phyloP scores from a whole-genome alignment of 2,888 invertebrate genomes.

The Polia nebulosa region DNA sequence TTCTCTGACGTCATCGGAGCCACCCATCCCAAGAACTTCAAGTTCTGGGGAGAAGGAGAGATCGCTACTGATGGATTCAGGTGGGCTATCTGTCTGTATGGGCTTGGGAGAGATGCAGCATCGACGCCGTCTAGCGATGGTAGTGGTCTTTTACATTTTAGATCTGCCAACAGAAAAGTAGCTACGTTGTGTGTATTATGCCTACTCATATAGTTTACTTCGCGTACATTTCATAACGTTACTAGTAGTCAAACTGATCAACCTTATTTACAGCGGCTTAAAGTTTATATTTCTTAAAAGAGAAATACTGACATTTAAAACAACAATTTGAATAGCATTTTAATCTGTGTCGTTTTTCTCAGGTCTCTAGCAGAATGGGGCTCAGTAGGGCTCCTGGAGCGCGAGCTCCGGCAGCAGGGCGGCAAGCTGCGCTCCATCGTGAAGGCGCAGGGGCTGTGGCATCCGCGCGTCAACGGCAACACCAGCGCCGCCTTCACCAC shows the following conservation, averaged over 20 bases:
- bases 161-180: background rate
- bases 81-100: no score
- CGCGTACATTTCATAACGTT: no score
- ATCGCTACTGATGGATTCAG: constrained; percentile 97
- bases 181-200: no score
- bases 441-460: constrained; percentile 97
- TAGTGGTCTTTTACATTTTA: background rate
- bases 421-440: constrained; percentile 95
- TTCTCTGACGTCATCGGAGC: constrained; percentile 99
- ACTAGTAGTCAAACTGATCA: background rate
- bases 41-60: constrained; percentile 97
- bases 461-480: constrained; percentile 96
- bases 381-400: constrained; percentile 96
- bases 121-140: background rate
- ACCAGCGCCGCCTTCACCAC: constrained; percentile 96
- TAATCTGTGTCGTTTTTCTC: background rate
- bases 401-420: constrained; percentile 96
- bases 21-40: constrained; percentile 96
- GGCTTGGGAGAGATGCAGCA: no score
- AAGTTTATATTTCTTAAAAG: background rate
- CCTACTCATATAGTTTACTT: no score
- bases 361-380: constrained; percentile 96
- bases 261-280: background rate
- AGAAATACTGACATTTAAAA: no score
- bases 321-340: background rate